Conservation (phyloP, 1,140 invertebrate genomes). For the Lasioglossum albipes region DNA sequence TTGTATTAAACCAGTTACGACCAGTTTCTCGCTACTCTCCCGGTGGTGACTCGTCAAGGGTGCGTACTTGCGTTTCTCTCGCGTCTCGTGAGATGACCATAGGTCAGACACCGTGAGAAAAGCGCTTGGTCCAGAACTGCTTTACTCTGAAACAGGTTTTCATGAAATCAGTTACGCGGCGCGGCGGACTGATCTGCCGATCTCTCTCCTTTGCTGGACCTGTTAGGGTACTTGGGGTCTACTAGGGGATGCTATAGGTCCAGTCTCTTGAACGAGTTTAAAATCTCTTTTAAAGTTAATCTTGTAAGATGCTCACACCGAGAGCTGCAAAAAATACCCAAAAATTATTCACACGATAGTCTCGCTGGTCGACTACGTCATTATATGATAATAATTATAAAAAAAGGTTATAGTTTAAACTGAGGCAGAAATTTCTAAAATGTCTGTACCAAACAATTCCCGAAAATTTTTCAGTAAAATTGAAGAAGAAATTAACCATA, state of each 20-base stretch:
- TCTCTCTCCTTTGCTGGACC: neutral
- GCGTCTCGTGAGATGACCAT: constrained; percentile 69
- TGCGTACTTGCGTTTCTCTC: constrained; percentile 43
- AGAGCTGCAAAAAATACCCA: no score
- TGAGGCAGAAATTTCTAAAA: no score
- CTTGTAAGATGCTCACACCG: neutral
- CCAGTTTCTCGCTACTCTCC: constrained; percentile 56
- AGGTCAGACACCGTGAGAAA: constrained; percentile 75
- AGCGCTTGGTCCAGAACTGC: constrained; percentile 60
- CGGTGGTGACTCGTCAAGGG: constrained; percentile 26
- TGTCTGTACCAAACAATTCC: no score
- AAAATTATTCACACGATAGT: no score
- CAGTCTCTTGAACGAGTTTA: no score
- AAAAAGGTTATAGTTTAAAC: no score
- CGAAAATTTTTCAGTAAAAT: no score
- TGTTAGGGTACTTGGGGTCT: neutral
- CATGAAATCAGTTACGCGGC: constrained; percentile 41
- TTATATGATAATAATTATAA: no score
- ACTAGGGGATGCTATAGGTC: neutral
- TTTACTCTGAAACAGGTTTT: constrained; percentile 62
- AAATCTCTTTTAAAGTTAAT: neutral
- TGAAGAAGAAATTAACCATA: no score
- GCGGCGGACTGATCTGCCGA: constrained; percentile 4
- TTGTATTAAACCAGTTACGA: constrained; percentile 39
- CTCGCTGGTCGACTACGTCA: neutral